Percentiles rank a stretch among this genome's conserved stretches.
phyloP scores from a whole-genome alignment of 2,113 vertebrate genomes.

The Petrocephalus microphthalmus region DNA sequence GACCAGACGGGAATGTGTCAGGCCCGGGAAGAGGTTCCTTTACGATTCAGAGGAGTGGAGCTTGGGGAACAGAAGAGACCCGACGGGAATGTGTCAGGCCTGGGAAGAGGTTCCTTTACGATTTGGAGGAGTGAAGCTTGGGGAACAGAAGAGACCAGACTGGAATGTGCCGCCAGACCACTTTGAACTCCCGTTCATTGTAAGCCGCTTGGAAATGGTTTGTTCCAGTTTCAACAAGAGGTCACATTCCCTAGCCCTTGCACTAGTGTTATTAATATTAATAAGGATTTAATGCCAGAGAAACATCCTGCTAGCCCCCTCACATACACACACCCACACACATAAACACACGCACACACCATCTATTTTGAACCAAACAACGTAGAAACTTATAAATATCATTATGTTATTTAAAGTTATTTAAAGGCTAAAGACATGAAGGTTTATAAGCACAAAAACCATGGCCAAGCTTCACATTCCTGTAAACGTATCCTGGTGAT shows the following conservation, averaged over 20 bases:
- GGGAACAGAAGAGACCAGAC: not conserved
- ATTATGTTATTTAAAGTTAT: not conserved
- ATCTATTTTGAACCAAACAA: not conserved
- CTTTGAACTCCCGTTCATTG: conserved; percentile 42
- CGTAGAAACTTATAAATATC: not conserved
- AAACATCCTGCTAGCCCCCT: conserved; percentile 25
- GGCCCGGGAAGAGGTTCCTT: not conserved
- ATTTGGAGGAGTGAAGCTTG: conserved; percentile 13
- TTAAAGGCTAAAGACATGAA: not conserved
- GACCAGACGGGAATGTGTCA: not conserved
- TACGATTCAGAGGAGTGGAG: conserved; percentile 7
- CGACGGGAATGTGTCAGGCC: not conserved
- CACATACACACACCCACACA: not conserved
- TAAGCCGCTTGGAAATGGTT: conserved; percentile 36
- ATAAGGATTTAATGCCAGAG: conserved; percentile 47
- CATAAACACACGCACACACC: not conserved
- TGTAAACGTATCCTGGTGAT: not conserved
- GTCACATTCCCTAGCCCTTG: conserved; percentile 45
- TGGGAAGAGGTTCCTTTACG: not conserved
- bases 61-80: not conserved
- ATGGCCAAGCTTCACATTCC: not conserved
- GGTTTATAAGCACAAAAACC: not conserved
- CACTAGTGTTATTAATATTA: conserved; percentile 48
- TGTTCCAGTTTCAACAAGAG: conserved; percentile 43
- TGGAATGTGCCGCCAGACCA: conserved; percentile 38